phyloP scores from a whole-genome alignment of 2,113 vertebrate genomes.

The Tonatia bakeri region DNA sequence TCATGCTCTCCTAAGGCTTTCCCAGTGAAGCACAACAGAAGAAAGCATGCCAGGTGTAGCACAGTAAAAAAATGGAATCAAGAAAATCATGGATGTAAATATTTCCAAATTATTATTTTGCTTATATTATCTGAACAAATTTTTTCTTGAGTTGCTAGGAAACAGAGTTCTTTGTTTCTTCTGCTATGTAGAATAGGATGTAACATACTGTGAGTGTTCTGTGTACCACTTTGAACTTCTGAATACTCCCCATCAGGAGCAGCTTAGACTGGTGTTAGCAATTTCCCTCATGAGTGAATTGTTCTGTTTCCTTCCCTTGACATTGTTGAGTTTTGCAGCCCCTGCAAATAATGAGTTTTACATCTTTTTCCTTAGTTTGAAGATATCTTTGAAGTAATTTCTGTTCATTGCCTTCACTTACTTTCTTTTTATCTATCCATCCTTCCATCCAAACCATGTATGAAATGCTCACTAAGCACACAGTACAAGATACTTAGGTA shows the following conservation, averaged over 20 bases:
- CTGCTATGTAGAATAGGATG: not conserved
- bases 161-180: not conserved
- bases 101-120: constrained; percentile 22
- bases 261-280: not conserved
- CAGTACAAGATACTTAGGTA: not conserved
- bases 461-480: not conserved
- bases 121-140: not conserved
- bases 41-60: not conserved
- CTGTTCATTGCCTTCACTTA: not conserved
- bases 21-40: not conserved
- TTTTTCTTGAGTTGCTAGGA: not conserved
- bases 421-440: not conserved
- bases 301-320: not conserved
- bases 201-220: not conserved
- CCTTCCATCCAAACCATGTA: not conserved
- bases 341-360: not conserved
- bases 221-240: not conserved
- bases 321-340: not conserved
- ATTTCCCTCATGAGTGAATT: not conserved
- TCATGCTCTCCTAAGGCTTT: not conserved
- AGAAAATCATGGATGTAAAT: not conserved
- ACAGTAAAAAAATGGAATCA: not conserved
- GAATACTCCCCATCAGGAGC: not conserved
- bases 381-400: not conserved
- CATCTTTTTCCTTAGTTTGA: constrained; percentile 17